Evolutionary conservation across 2,113 vertebrate species (phyloP).

Genomic region (Copsychus sechellarum): DNA sequence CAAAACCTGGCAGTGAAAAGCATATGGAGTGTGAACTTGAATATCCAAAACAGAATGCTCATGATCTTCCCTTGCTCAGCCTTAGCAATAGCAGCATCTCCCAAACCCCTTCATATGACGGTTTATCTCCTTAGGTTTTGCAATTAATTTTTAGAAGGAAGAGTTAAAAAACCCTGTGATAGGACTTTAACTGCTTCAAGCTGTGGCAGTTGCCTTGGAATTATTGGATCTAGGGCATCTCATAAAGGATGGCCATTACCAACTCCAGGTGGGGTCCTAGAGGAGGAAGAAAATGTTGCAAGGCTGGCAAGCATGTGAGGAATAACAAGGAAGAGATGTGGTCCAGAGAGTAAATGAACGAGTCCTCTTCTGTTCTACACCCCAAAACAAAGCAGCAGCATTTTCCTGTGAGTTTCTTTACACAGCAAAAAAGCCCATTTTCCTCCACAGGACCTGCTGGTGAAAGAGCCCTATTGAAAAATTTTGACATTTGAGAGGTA

Average conservation of each 20-base stretch:
- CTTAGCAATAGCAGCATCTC: background rate
- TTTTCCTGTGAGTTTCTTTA: background rate
- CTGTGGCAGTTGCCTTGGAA: background rate
- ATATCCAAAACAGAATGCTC: background rate
- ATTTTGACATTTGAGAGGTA: background rate
- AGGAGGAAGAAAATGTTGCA: background rate
- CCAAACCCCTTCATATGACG: background rate
- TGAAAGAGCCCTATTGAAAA: background rate
- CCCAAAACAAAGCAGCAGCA: background rate
- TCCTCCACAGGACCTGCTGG: background rate
- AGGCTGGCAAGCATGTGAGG: background rate
- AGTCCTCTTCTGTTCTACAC: background rate
- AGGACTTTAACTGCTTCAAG: background rate
- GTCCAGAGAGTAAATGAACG: background rate
- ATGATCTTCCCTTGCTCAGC: background rate
- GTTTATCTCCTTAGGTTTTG: background rate
- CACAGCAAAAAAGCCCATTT: background rate
- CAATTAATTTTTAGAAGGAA: background rate
- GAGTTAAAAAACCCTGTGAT: background rate
- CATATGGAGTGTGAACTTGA: background rate
- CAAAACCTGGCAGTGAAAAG: background rate
- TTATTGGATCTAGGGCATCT: background rate
- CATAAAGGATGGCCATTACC: background rate
- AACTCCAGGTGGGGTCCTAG: background rate
- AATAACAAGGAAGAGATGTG: background rate